Evolutionary conservation across 2,888 invertebrate species (phyloP).

Genomic region (Trissolcus brochymenae): DNA sequence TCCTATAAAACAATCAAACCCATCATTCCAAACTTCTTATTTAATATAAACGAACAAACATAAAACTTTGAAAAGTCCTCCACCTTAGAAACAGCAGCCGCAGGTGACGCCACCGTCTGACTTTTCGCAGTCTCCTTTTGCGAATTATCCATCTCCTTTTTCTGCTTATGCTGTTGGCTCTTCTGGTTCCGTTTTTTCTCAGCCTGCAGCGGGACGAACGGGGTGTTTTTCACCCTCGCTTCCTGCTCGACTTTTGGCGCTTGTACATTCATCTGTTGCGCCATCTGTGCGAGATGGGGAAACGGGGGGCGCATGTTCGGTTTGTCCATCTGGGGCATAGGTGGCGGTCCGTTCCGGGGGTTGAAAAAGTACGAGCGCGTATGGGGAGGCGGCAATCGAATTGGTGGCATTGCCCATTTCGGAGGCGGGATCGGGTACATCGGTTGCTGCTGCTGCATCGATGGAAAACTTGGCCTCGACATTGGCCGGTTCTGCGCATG

Average conservation of each 20-base stretch:
- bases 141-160: background rate
- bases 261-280: background rate
- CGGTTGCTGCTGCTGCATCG: background rate
- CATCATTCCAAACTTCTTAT: too few relatives aligned
- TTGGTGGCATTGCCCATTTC: slow-evolving; percentile 9
- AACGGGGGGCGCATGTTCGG: background rate
- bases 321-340: background rate
- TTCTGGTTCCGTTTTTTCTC: slow-evolving; percentile 73
- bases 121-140: background rate
- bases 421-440: slow-evolving; percentile 12
- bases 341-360: slow-evolving; percentile 2
- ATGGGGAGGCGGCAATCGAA: background rate
- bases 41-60: too few relatives aligned
- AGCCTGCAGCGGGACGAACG: slow-evolving; percentile 79
- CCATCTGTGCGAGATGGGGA: background rate
- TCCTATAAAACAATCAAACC: background rate
- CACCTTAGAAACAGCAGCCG: background rate
- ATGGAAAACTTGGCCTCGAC: background rate
- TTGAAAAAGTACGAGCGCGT: slow-evolving; percentile 5
- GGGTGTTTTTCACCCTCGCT: slow-evolving; percentile 63
- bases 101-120: background rate
- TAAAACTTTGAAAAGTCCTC: too few relatives aligned
- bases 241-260: slow-evolving; percentile 28
- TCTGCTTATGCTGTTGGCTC: slow-evolving; percentile 28
- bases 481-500: background rate